Conservation (phyloP, 1,140 invertebrate genomes). For the Cephus cinctus region DNA sequence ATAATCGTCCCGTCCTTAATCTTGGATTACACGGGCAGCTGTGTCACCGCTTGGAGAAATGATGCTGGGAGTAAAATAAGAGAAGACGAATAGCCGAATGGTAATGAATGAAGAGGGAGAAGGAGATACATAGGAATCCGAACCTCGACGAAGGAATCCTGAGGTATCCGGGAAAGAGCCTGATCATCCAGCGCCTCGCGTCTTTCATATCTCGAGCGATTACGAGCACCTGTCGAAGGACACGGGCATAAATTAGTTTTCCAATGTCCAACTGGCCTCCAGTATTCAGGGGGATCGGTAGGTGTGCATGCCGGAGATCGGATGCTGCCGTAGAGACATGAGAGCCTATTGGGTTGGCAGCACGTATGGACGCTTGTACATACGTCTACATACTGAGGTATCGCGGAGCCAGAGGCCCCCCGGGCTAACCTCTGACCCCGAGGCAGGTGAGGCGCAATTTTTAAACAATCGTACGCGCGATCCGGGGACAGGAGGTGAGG, state of each 20-base stretch:
- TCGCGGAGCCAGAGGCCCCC: conserved; percentile 11
- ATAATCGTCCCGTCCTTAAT: conserved; percentile 29
- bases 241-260: neutral
- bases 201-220: neutral
- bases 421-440: conserved; percentile 29
- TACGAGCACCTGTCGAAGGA: neutral
- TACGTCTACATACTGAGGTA: neutral
- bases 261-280: neutral
- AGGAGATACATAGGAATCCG: too few species aligned
- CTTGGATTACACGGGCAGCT: conserved; percentile 16
- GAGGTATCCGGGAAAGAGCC: neutral
- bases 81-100: neutral
- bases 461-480: conserved; percentile 20
- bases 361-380: conserved; percentile 6
- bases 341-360: conserved; percentile 6
- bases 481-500: conserved; percentile 31
- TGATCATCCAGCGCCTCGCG: neutral
- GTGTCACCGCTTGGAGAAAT: too few species aligned
- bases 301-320: conserved; percentile 14
- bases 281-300: conserved; percentile 10
- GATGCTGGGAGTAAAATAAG: too few species aligned
- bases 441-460: conserved; percentile 38
- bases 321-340: neutral
- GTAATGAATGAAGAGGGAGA: neutral
- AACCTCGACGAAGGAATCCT: neutral